Evolutionary conservation across 1,140 invertebrate genomes (phyloP), one percentile per base, ranked within the genome.

Genomic region (Steinernema feltiae): DNA sequence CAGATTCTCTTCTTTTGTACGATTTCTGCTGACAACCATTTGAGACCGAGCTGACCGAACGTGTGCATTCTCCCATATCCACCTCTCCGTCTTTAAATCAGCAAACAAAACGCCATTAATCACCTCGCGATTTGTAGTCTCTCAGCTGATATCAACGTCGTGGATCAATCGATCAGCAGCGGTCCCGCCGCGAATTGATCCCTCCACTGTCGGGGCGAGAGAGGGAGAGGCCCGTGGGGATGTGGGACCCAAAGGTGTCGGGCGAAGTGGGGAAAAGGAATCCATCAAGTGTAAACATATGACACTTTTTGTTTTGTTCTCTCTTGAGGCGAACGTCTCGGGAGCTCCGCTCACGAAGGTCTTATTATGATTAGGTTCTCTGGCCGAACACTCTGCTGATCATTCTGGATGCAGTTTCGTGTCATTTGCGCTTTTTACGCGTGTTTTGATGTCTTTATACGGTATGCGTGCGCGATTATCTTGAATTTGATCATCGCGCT

Each of bases 221-320:
- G n/a, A n/a, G 35, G 18, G 35, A 41, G 35, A 7, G 7, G 35
- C 35, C 35, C 18, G 35, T 7, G 35, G 18, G 35, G 35, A 41
- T 7, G 35, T 7, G 35, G 18, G 35, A 7, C 35, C 35, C 7
- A 41, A 41, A 41, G 35, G 35, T 41, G 35, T 27, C 53, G 24
- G 53, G 15, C 53, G 41, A 46, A 46, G 41, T n/a, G 53, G 53
- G 53, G 53, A 63, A 63, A 63, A 27, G 53, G 24, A 27, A 63
- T 63, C 53, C 24, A 27, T 63, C 53, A 63, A 63, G 53, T 63
- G 53, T 63, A 63, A 63, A 63, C 53, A 63, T 63, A 63, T 63
- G 53, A 63, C 53, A 63, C 53, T 63, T 63, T 63, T 63, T 63
- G 53, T 63, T 63, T 63, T 63, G 15, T 63, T 27, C 53, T 63